Evolutionary conservation across 1,140 invertebrate genomes (phyloP), one percentile per base, ranked within the genome.

Genomic region (Solen grandis): DNA sequence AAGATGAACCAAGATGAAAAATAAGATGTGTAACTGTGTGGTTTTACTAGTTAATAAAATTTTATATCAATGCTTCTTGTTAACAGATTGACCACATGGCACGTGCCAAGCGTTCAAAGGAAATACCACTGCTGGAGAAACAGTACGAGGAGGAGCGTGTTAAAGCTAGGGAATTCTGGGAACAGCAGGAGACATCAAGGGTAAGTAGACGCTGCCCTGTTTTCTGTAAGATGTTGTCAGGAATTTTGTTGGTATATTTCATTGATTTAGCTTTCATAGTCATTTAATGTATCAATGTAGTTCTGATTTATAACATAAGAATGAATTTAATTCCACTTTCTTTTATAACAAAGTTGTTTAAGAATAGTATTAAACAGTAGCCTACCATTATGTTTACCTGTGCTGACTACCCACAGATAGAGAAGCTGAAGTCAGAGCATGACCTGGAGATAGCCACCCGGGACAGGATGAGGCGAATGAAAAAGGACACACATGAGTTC

Each of bases 81-180:
- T 81, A 86, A 13, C 63, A 92, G 88, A 88, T 98, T 13, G 97
- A 99, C 92, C 97, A 99, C 91, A 95, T 97, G 85, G 97, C 98
- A 89, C 94, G 98, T 79, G 98, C 98, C 1, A 99, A 98, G 88
- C 94, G 98, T 5, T 88, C 97, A 57, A 97, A 98, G 89, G 98
- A 99, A 93, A 97, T 99, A 83, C 97, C 98, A 0, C 90, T 98
- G 0, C 93, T 99, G 41, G 94, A 97, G 86, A 96, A 97, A 88
- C 95, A 95, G 54, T 94, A 97, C 88, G 96, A 97, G 73, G 96
- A 98, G 84, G 97, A 97, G 81, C 95, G 96, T 84, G 95, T 96
- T 27, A 68, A 92, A 72, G 92, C 93, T 83, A 95, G 95, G 84
- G 94, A 96, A 22, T 96, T 97, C 88, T 99, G 97, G 97, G 96